Evolutionary conservation across 2,797 vertebrate genomes (phyloP).

Genomic region (Sandelia bainsii): DNA sequence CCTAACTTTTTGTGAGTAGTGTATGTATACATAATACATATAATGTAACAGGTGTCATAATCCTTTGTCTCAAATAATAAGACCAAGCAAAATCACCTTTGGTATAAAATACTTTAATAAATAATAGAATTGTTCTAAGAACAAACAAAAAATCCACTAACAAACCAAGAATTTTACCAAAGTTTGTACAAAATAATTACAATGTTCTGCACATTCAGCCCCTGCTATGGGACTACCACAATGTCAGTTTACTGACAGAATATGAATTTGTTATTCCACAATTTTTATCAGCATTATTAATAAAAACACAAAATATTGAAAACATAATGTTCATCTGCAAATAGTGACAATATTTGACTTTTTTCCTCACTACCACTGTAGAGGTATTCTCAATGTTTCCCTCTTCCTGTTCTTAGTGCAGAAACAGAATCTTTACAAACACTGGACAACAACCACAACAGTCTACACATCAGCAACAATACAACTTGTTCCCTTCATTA

Average conservation of each 20-base stretch:
- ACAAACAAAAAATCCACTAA: slow-evolving; percentile 89
- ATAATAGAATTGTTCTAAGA: slow-evolving; percentile 88
- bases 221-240: slow-evolving; percentile 57
- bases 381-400: slow-evolving; percentile 70
- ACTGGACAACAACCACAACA: slow-evolving; percentile 53
- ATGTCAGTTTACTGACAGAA: slow-evolving; percentile 57
- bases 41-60: too few species aligned
- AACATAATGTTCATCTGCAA: slow-evolving; percentile 61
- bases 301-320: slow-evolving; percentile 63
- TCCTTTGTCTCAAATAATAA: not conserved
- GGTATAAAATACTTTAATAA: slow-evolving; percentile 98
- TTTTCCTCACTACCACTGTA: slow-evolving; percentile 61
- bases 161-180: slow-evolving; percentile 88
- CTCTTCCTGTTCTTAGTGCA: slow-evolving; percentile 65
- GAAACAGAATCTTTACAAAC: slow-evolving; percentile 66
- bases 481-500: slow-evolving; percentile 93
- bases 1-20: too few species aligned
- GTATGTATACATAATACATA: too few species aligned
- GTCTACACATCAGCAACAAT: slow-evolving; percentile 77
- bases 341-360: slow-evolving; percentile 62
- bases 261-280: slow-evolving; percentile 54
- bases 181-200: slow-evolving; percentile 89
- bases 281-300: slow-evolving; percentile 70
- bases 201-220: slow-evolving; percentile 82
- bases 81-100: slow-evolving; percentile 63